Evolutionary conservation across 2,113 vertebrate species (phyloP).

Genomic region (Cacatua alba): DNA sequence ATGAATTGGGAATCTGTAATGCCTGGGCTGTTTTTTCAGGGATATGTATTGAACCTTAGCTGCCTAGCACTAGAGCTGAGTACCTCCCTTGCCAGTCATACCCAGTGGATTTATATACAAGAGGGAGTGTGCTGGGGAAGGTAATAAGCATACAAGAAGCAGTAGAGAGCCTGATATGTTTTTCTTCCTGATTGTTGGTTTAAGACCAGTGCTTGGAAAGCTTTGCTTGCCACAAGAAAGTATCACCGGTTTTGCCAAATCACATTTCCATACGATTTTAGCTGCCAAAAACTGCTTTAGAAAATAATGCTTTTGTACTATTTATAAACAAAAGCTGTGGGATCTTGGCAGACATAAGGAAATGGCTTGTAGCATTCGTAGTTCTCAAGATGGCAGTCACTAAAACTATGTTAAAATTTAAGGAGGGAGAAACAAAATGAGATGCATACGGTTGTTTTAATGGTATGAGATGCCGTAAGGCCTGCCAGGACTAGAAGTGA

Average conservation of each 20-base stretch:
- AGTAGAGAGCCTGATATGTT: background rate
- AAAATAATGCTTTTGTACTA: conserved; percentile 15
- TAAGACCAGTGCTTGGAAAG: background rate
- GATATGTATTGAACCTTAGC: background rate
- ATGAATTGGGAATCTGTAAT: background rate
- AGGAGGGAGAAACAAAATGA: background rate
- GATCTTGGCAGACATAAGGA: background rate
- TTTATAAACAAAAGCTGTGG: conserved; percentile 1
- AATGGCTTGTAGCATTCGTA: background rate
- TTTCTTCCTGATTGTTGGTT: background rate
- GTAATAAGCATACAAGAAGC: background rate
- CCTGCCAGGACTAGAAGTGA: background rate
- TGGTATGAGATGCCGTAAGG: background rate
- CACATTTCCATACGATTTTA: background rate
- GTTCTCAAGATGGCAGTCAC: background rate
- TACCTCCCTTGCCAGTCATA: background rate
- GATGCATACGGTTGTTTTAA: background rate
- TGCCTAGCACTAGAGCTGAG: background rate
- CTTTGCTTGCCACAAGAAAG: background rate
- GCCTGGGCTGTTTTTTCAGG: background rate
- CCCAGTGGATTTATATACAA: accelerated
- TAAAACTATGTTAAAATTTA: background rate
- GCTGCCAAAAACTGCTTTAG: background rate
- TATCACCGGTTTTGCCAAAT: background rate
- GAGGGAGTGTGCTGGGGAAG: background rate